phyloP scores from a whole-genome alignment of 2,797 vertebrate species.

The Halcyon smyrnensis region DNA sequence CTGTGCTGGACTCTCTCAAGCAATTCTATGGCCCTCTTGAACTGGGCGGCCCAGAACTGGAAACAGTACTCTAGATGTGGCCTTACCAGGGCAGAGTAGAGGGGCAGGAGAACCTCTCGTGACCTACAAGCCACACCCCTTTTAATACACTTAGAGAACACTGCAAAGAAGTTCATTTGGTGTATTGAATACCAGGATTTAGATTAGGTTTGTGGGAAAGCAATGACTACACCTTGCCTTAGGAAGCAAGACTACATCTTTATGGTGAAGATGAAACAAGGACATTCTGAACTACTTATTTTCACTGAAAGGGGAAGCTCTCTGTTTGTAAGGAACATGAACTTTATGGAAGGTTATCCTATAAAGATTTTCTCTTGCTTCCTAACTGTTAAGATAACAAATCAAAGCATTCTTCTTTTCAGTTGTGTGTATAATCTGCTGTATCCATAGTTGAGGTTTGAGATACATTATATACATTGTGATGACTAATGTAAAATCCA shows the following conservation, averaged over 20 bases:
- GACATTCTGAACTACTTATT: not conserved
- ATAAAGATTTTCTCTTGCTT: not conserved
- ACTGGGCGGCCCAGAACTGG: no score
- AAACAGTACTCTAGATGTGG: no score
- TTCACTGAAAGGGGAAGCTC: not conserved
- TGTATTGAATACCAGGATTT: not conserved
- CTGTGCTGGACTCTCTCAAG: no score
- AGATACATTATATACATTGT: not conserved
- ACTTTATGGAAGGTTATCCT: not conserved
- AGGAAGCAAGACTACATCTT: not conserved
- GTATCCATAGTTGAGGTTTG: not conserved
- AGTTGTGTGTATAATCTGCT: not conserved
- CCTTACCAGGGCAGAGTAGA: no score
- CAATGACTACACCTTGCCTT: not conserved
- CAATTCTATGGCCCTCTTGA: no score
- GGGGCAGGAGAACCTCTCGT: no score
- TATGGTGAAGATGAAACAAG: not conserved
- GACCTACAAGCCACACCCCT: no score
- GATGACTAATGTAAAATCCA: not conserved
- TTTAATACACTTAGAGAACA: not conserved
- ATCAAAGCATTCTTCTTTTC: not conserved
- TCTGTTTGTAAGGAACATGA: not conserved
- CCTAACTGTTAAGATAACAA: not conserved
- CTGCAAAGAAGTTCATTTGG: not conserved
- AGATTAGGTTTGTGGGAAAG: not conserved